Evolutionary conservation across 2,113 vertebrate species (phyloP).

Genomic region (Cepphus grylle): DNA sequence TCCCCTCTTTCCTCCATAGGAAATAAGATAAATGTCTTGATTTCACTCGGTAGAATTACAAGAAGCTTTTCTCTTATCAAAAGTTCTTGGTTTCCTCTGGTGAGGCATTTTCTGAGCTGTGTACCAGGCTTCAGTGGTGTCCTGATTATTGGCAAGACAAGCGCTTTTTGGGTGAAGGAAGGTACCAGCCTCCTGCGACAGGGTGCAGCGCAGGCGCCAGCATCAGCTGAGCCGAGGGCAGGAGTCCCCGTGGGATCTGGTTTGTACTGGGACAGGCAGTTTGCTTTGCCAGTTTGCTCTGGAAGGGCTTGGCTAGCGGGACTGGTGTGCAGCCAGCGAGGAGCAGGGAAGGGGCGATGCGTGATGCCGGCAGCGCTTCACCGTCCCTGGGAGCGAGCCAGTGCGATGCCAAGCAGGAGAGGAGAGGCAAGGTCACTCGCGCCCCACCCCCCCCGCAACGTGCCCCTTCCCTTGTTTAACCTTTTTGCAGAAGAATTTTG

Average conservation of each 20-base stretch:
- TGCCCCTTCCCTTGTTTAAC: neutral
- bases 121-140: neutral
- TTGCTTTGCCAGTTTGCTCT: neutral
- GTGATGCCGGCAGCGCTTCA: accelerated
- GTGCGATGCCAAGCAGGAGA: neutral
- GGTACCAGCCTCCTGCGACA: neutral
- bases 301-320: neutral
- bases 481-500: neutral
- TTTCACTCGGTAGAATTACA: constrained; percentile 19
- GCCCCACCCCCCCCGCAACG: no score
- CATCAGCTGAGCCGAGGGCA: neutral
- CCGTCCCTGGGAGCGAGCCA: neutral
- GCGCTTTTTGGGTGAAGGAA: neutral
- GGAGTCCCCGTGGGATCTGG: neutral
- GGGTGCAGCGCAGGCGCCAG: neutral
- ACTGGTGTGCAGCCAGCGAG: neutral
- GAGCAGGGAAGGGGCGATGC: neutral
- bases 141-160: neutral
- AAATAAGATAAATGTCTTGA: constrained; percentile 56
- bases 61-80: constrained; percentile 25
- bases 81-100: neutral
- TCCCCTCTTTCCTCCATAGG: neutral
- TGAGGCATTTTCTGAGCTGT: neutral
- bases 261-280: neutral
- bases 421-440: neutral